phyloP scores from a whole-genome alignment of 2,888 invertebrate genomes.

The Ophion ellenae region DNA sequence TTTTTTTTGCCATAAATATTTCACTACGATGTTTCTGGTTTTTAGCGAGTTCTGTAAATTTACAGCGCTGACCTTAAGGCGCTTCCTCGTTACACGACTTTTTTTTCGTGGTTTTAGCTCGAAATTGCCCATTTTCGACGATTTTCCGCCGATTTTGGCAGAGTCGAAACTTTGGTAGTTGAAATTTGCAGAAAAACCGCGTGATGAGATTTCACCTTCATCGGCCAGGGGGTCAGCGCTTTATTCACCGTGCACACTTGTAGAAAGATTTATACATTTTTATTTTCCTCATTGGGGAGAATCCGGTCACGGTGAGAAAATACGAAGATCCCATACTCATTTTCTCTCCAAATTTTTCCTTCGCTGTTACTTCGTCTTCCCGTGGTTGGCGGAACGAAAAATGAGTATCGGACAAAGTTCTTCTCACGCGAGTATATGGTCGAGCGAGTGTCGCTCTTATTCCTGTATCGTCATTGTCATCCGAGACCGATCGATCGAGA shows the following conservation, averaged over 20 bases:
- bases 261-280: slow-evolving; percentile 14
- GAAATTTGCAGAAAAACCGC: slow-evolving; percentile 13
- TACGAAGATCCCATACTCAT: slow-evolving; percentile 27
- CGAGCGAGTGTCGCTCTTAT: slow-evolving; percentile 57
- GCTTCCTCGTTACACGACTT: background rate
- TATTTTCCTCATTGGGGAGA: slow-evolving; percentile 46
- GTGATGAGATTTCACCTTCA: slow-evolving; percentile 4
- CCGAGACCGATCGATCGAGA: slow-evolving; percentile 23
- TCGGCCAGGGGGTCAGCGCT: slow-evolving; percentile 34
- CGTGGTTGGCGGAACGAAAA: background rate
- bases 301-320: slow-evolving; percentile 47
- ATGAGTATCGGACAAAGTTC: slow-evolving; percentile 16
- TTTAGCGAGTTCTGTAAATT: slow-evolving; percentile 53
- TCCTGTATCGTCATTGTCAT: slow-evolving; percentile 39
- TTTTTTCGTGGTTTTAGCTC: background rate
- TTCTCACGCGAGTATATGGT: slow-evolving; percentile 21
- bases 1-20: slow-evolving; percentile 47
- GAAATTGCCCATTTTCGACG: background rate
- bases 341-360: background rate
- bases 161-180: background rate
- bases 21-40: slow-evolving; percentile 44
- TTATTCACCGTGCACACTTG: slow-evolving; percentile 58
- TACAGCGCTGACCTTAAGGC: slow-evolving; percentile 32
- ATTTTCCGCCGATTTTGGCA: background rate
- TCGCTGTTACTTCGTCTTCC: background rate